phyloP scores from a whole-genome alignment of 2,113 vertebrate genomes.

The Nycticryphes semicollaris region DNA sequence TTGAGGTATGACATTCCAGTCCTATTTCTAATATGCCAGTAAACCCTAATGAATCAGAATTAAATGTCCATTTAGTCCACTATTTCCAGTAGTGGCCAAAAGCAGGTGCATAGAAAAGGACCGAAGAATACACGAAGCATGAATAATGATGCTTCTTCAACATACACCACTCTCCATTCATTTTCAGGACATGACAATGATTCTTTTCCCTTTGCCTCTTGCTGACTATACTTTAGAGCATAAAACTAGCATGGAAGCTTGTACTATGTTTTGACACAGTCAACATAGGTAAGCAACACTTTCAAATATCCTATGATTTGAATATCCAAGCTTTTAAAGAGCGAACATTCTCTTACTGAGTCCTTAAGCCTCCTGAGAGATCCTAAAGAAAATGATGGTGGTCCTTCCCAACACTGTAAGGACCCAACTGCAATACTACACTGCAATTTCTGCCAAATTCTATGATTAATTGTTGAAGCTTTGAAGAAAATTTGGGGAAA shows the following conservation, averaged over 20 bases:
- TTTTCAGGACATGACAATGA: not conserved
- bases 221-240: not conserved
- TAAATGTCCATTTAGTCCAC: not conserved
- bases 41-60: not conserved
- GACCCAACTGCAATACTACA: not conserved
- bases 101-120: not conserved
- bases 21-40: not conserved
- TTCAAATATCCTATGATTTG: not conserved
- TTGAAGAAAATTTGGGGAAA: not conserved
- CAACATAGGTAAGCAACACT: not conserved
- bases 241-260: not conserved
- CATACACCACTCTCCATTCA: not conserved
- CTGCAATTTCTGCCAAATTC: not conserved
- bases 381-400: not conserved
- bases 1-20: not conserved
- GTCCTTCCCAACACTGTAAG: not conserved
- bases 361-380: not conserved
- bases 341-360: not conserved
- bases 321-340: not conserved
- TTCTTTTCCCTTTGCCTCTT: not conserved
- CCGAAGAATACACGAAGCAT: not conserved
- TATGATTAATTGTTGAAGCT: not conserved
- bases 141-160: not conserved
- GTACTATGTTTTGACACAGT: not conserved
- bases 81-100: not conserved